A percentile compares a stretch with the other conserved stretches of the same genome.
Evolutionary conservation across 2,113 vertebrate species (phyloP).

Genomic region (Cyphomyrus plagiostoma): DNA sequence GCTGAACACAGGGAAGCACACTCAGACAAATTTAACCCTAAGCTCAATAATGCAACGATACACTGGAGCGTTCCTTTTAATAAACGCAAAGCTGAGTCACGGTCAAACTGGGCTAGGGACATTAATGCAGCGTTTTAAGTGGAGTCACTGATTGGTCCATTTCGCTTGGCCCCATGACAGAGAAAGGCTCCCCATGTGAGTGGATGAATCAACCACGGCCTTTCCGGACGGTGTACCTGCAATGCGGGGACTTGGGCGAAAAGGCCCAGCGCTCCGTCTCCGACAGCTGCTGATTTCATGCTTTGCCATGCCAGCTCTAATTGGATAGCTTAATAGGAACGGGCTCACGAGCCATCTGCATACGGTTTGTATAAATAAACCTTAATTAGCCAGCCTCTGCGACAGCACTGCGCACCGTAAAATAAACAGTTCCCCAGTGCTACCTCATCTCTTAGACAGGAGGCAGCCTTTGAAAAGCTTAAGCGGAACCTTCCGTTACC

Average conservation of each 20-base stretch:
- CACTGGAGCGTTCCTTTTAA: not conserved
- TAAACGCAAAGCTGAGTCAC: not conserved
- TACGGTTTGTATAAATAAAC: not conserved
- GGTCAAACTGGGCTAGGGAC: not conserved
- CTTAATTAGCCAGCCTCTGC: slow-evolving; percentile 16
- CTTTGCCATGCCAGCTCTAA: slow-evolving; percentile 19
- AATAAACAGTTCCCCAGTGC: not conserved
- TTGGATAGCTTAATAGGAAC: slow-evolving; percentile 19
- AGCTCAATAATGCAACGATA: not conserved
- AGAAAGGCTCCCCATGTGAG: slow-evolving; percentile 17
- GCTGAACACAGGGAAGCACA: not conserved
- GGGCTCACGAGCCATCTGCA: not conserved
- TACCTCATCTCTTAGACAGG: too few species aligned
- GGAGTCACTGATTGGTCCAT: not conserved
- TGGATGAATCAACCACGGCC: slow-evolving; percentile 8
- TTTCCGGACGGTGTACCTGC: slow-evolving; percentile 6
- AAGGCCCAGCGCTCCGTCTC: not conserved
- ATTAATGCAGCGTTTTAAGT: not conserved
- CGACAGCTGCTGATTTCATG: slow-evolving; percentile 35
- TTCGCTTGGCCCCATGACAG: not conserved
- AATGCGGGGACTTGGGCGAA: not conserved
- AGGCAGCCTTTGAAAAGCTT: not conserved
- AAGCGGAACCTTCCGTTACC: not conserved
- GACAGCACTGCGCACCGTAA: not conserved
- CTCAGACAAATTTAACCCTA: not conserved